phyloP scores from a whole-genome alignment of 2,113 vertebrate species.

The Cyprinodon brontotheroides region DNA sequence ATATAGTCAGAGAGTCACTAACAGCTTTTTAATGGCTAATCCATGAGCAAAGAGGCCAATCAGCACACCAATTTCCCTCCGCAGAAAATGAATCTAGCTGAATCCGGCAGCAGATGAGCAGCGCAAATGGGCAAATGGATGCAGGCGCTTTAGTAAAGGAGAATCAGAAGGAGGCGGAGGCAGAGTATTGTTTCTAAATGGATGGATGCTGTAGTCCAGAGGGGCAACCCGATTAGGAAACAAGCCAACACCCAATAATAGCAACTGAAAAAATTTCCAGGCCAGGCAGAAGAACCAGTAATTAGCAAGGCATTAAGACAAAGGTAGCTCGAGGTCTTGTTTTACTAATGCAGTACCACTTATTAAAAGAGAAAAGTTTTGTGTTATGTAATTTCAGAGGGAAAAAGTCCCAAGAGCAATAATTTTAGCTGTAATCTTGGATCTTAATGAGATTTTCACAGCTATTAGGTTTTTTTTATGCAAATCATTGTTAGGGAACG shows the following conservation, averaged over 20 bases:
- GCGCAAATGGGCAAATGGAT: conserved; percentile 58
- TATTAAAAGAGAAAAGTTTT: conserved; percentile 1
- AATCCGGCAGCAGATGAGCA: conserved; percentile 53
- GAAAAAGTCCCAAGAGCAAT: neutral
- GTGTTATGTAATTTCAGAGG: neutral
- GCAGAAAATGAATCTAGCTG: conserved; percentile 71
- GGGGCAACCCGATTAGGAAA: conserved; percentile 63
- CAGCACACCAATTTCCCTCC: conserved; percentile 69
- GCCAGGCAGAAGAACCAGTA: conserved; percentile 44
- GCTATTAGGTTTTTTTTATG: neutral
- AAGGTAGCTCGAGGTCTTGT: conserved; percentile 15
- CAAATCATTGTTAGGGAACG: neutral
- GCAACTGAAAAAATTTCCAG: conserved; percentile 68
- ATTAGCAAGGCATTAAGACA: conserved; percentile 19
- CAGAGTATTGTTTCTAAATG: conserved; percentile 63
- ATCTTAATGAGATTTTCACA: neutral
- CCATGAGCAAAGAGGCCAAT: conserved; percentile 78
- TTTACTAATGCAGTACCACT: neutral
- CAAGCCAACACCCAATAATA: conserved; percentile 64
- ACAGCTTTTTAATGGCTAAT: conserved; percentile 83
- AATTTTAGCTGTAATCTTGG: neutral
- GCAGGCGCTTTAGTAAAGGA: conserved; percentile 43
- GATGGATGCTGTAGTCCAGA: conserved; percentile 59
- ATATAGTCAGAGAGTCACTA: conserved; percentile 71
- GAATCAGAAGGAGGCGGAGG: conserved; percentile 44